Evolutionary conservation across 2,797 vertebrate species (phyloP), one percentile per base, ranked within the genome.

Genomic region (Poecilia picta): DNA sequence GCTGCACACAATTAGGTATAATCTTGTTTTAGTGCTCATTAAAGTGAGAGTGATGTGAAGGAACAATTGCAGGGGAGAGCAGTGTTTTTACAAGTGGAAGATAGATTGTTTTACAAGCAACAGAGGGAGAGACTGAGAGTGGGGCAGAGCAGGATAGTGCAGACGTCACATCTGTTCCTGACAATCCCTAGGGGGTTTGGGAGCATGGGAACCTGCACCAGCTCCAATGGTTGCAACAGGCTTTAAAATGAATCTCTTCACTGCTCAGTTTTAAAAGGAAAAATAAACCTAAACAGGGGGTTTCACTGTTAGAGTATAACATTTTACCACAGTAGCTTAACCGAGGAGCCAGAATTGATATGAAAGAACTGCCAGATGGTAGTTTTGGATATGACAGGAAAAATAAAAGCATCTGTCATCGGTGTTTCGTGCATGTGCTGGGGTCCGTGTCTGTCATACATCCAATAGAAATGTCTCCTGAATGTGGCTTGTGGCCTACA

Each of bases 91-190:
- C 82, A 89, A 90, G 90, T 90, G 82, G 85, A 88, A 86, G 91
- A 88, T 86, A 88, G 91, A 92, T 93, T 88, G 86, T 92, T 92
- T 94, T 92, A 93, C 90, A 89, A 89, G 84, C 0, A 10, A 81
- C 80, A 88, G 76, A 92, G 83, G 81, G 68, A 85, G 82, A 82
- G 81, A 59, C 84, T 78, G 51, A 74, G 89, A 72, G 84, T 46
- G 68, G 15, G 4, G 33, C 88, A 64, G 16, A 6, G 11, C 0
- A 85, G 93, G 88, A 93, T 90, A 90, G 93, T 89, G 90, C 72
- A 87, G 89, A 95, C 92, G 91, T 93, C 45, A 25, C 95, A 96
- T 94, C 96, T 96, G 96, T 92, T 95, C 89, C 90, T 84, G 88
- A 91, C 91, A 90, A 87, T 95, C 95, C 93, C 91, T 6, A 0